These are phyloP conservation scores for Apis florea DNA, from an alignment of 1,140 invertebrate species.

Conservation along the genomic window DNA sequence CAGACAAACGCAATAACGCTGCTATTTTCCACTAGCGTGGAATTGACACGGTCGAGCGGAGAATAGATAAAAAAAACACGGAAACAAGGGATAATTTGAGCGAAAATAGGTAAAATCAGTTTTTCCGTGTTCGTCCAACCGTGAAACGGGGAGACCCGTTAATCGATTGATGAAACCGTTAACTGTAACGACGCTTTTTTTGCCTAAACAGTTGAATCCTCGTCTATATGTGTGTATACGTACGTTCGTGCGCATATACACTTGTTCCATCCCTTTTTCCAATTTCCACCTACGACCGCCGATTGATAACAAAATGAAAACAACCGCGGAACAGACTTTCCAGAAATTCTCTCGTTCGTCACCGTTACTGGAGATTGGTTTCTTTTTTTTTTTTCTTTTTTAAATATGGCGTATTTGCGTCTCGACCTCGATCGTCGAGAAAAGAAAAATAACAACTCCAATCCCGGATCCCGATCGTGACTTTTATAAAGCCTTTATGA, in stretches of 20 bases:
- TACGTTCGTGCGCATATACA: not conserved
- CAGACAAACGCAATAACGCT: not conserved
- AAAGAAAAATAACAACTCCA: not conserved
- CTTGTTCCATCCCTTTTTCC: conserved; percentile 2
- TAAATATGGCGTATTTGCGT: not conserved
- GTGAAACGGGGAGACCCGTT: conserved; percentile 49
- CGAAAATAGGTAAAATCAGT: conserved; percentile 40
- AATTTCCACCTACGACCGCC: conserved; percentile 1
- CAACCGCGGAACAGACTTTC: not conserved
- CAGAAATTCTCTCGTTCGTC: conserved; percentile 20
- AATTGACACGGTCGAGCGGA: not conserved
- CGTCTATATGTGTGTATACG: not conserved
- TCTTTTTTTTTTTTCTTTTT: not conserved
- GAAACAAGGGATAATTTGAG: not conserved
- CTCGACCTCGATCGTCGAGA: not conserved
- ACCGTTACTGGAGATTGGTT: not conserved
- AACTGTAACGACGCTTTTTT: conserved; percentile 40
- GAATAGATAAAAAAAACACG: not conserved
- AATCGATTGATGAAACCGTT: conserved; percentile 56
- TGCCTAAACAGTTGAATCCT: conserved; percentile 42
- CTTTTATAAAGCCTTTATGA: not conserved
- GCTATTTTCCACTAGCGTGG: no score
- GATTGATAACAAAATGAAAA: conserved; percentile 33
- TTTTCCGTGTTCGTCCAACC: conserved; percentile 2
- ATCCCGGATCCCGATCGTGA: not conserved